Evolutionary conservation across 2,113 vertebrate genomes (phyloP).

Genomic region (Zosterops borbonicus): DNA sequence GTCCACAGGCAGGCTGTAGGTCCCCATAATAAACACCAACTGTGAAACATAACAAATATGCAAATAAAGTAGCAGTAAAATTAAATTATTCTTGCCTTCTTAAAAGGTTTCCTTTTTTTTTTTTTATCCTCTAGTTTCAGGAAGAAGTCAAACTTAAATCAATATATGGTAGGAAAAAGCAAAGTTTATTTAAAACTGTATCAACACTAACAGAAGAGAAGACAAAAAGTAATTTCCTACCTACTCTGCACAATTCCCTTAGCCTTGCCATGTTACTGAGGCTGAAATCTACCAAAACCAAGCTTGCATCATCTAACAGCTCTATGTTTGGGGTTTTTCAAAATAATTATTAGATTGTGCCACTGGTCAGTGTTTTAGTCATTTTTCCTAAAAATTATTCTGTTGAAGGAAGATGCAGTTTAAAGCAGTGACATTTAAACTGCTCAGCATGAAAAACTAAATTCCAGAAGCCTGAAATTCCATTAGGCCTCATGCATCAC

Average conservation of each 20-base stretch:
- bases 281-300: neutral
- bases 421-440: neutral
- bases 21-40: neutral
- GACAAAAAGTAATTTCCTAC: neutral
- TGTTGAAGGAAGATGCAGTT: neutral
- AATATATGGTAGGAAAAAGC: neutral
- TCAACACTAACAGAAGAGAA: neutral
- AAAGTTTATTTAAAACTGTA: neutral
- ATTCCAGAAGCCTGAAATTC: neutral
- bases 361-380: neutral
- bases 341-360: neutral
- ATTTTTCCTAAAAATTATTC: neutral
- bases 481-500: neutral
- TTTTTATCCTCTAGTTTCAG: neutral
- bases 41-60: neutral
- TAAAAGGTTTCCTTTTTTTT: neutral
- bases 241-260: neutral
- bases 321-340: fast-evolving
- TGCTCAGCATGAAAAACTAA: neutral
- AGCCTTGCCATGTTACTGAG: neutral
- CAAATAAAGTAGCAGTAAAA: neutral
- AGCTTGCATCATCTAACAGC: fast-evolving
- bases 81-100: neutral
- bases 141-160: neutral
- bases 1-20: neutral